phyloP scores from a whole-genome alignment of 2,797 vertebrate species.

The Acipenser ruthenus region DNA sequence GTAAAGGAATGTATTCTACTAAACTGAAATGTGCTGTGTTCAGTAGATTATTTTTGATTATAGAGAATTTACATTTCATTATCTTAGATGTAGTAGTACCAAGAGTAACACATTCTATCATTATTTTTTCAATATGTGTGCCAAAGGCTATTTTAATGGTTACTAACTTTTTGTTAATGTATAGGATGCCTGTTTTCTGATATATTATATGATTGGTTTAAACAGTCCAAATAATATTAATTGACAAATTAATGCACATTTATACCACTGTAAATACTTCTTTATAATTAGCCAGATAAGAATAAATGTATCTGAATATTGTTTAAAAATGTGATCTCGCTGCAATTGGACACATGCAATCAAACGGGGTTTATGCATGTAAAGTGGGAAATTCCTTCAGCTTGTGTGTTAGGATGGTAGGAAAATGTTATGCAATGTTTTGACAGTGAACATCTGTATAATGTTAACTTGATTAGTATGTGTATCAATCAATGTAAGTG shows the following conservation, averaged over 20 bases:
- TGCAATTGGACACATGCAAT: background rate
- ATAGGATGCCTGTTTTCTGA: conserved; percentile 36
- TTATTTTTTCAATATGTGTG: conserved; percentile 27
- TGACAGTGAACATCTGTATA: conserved; percentile 14
- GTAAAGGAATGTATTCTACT: conserved; percentile 3
- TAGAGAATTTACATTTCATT: background rate
- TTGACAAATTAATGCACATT: conserved; percentile 70
- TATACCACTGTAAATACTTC: conserved; percentile 33
- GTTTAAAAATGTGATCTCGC: conserved; percentile 13
- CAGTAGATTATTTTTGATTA: background rate
- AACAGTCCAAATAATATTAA: conserved; percentile 41
- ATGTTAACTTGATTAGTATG: conserved; percentile 54
- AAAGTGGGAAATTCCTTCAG: background rate
- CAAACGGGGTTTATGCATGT: background rate
- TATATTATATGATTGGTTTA: conserved; percentile 38
- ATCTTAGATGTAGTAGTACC: background rate
- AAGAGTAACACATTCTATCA: conserved; percentile 8
- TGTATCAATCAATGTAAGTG: conserved; percentile 63
- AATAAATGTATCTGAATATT: conserved; percentile 11
- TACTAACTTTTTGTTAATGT: conserved; percentile 35
- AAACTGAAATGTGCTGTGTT: background rate
- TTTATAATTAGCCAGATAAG: conserved; percentile 28
- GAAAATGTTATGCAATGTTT: conserved; percentile 9
- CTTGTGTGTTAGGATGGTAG: conserved; percentile 15
- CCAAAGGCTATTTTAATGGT: conserved; percentile 45